A percentile compares a stretch with the other conserved stretches of the same genome.
Evolutionary conservation across 1,140 invertebrate genomes (phyloP).

Genomic region (Wasmannia auropunctata): DNA sequence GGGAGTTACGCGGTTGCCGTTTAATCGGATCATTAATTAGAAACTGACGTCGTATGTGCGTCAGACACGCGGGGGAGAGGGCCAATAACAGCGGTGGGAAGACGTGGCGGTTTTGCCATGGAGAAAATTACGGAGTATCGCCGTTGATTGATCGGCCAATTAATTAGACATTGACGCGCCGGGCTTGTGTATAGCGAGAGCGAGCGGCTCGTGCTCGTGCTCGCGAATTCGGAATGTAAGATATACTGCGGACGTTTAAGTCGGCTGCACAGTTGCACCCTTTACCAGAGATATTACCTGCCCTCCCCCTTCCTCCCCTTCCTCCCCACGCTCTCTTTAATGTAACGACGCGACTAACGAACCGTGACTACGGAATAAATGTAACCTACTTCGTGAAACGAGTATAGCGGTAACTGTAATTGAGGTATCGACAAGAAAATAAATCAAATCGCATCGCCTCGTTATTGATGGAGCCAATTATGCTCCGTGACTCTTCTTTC

Average conservation of each 20-base stretch:
- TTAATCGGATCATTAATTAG: conserved; percentile 57
- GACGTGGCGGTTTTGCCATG: conserved; percentile 41
- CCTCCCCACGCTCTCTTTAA: neutral
- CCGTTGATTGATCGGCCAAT: conserved; percentile 58
- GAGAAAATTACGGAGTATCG: conserved; percentile 54
- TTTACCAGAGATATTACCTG: neutral
- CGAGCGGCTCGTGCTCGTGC: too few relatives aligned
- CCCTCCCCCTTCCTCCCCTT: neutral
- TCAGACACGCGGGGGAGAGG: conserved; percentile 48
- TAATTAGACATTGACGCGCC: conserved; percentile 55
- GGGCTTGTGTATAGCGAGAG: conserved; percentile 15
- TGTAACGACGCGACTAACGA: conserved; percentile 54
- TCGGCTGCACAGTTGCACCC: conserved; percentile 33
- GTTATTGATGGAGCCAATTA: conserved; percentile 48
- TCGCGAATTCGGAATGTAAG: conserved; percentile 56
- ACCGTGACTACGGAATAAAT: conserved; percentile 59
- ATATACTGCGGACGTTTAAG: conserved; percentile 57
- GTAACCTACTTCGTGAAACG: conserved; percentile 57
- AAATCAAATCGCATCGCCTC: conserved; percentile 40
- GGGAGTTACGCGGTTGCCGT: conserved; percentile 34
- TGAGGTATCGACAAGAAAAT: conserved; percentile 61
- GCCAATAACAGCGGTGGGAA: conserved; percentile 36
- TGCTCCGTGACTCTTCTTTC: conserved; percentile 5
- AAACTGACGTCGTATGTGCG: conserved; percentile 53
- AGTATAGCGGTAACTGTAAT: conserved; percentile 62